phyloP scores from a whole-genome alignment of 2,888 invertebrate genomes.

The Polydrusus cervinus region DNA sequence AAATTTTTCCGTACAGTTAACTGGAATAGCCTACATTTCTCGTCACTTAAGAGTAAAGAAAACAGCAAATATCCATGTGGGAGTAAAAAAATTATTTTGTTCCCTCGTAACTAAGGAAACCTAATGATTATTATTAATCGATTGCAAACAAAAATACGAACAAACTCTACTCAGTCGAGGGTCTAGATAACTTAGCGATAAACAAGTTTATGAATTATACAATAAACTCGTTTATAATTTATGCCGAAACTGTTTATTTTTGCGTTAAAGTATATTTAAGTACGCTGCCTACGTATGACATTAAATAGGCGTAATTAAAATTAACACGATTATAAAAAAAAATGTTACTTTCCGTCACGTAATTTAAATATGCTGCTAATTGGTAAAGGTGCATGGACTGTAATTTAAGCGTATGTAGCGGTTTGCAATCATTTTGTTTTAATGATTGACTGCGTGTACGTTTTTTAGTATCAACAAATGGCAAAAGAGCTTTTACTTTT shows the following conservation, averaged over 20 bases:
- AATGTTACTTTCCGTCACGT: conserved; percentile 19
- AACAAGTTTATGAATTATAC: conserved; percentile 11
- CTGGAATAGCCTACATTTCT: too few relatives aligned
- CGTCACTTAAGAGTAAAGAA: too few relatives aligned
- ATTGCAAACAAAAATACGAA: not conserved
- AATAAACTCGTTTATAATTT: conserved; percentile 18
- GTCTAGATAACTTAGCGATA: conserved; percentile 5
- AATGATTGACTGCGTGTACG: not conserved
- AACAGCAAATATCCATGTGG: too few relatives aligned
- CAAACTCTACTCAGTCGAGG: conserved; percentile 1
- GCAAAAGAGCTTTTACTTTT: not conserved
- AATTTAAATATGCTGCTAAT: not conserved
- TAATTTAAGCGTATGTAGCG: not conserved
- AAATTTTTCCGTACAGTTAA: too few relatives aligned
- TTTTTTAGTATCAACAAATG: not conserved
- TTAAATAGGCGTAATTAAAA: conserved; percentile 14
- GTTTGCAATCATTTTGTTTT: not conserved
- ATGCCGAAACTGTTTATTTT: conserved; percentile 22
- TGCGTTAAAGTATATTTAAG: conserved; percentile 9
- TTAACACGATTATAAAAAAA: conserved; percentile 17
- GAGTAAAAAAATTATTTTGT: too few relatives aligned
- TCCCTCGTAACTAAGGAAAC: too few relatives aligned
- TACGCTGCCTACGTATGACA: not conserved
- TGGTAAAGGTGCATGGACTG: conserved; percentile 14
- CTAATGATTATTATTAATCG: too few relatives aligned